Percentiles rank a stretch among this genome's conserved stretches.
phyloP scores from a whole-genome alignment of 2,888 invertebrate species.

The Xestia c-nigrum region DNA sequence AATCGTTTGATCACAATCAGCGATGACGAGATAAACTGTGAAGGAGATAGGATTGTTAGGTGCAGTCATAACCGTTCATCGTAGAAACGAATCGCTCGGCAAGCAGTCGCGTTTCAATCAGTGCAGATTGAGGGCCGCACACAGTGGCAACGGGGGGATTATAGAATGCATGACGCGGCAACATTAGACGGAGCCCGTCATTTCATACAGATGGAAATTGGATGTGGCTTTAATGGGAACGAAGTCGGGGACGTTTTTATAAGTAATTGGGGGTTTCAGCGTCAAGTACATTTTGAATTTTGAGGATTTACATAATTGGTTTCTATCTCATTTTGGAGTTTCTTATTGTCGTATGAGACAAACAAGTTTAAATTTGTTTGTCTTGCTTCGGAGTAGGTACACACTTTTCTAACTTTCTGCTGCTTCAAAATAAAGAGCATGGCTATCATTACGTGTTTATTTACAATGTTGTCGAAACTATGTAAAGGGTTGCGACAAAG shows the following conservation, averaged over 20 bases:
- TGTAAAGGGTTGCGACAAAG: conserved; percentile 30
- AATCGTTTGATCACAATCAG: conserved; percentile 50
- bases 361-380: conserved; percentile 15
- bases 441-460: not conserved
- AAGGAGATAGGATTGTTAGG: conserved; percentile 47
- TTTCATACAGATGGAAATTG: conserved; percentile 84
- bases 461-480: not conserved
- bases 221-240: conserved; percentile 80
- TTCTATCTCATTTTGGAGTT: conserved; percentile 44
- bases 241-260: conserved; percentile 73
- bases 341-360: conserved; percentile 24
- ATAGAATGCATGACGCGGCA: conserved; percentile 87
- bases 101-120: conserved; percentile 87
- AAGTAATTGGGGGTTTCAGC: conserved; percentile 71
- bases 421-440: not conserved
- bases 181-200: conserved; percentile 79
- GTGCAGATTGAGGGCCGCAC: conserved; percentile 81
- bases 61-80: conserved; percentile 55
- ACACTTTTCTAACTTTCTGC: not conserved
- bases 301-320: conserved; percentile 44
- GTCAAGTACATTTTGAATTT: conserved; percentile 56
- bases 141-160: conserved; percentile 75
- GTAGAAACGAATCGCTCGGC: conserved; percentile 77
- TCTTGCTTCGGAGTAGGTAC: not conserved
- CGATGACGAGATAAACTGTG: conserved; percentile 50